Percentiles rank a stretch among this genome's conserved stretches.
Evolutionary conservation across 2,888 invertebrate species (phyloP).

Genomic region (Anoplius nigerrimus): DNA sequence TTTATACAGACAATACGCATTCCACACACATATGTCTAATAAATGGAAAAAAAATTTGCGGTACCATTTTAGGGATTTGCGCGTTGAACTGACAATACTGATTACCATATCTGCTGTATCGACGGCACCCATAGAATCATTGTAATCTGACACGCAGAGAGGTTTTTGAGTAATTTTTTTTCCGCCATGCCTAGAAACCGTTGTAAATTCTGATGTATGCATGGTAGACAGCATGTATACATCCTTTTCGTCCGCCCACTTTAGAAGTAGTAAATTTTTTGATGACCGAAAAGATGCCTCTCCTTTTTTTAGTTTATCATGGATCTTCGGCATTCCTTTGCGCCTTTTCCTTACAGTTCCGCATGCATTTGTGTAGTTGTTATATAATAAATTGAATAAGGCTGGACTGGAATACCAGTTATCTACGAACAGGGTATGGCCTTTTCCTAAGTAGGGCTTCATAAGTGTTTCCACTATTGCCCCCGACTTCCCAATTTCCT

Average conservation of each 20-base stretch:
- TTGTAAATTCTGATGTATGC: slow-evolving; percentile 33
- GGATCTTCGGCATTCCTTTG: neutral
- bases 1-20: slow-evolving; percentile 34
- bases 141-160: slow-evolving; percentile 27
- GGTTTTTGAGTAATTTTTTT: slow-evolving; percentile 30
- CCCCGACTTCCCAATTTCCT: slow-evolving; percentile 13
- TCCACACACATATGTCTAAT: slow-evolving; percentile 38
- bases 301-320: slow-evolving; percentile 10
- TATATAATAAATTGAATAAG: neutral
- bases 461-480: neutral
- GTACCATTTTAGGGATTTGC: no score
- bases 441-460: no score
- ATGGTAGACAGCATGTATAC: slow-evolving; percentile 35
- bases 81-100: slow-evolving; percentile 29
- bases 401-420: slow-evolving; percentile 19
- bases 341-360: neutral
- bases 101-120: slow-evolving; percentile 41
- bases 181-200: slow-evolving; percentile 26
- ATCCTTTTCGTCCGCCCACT: slow-evolving; percentile 35
- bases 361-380: neutral
- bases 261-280: slow-evolving; percentile 32
- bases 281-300: slow-evolving; percentile 28
- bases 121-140: slow-evolving; percentile 26
- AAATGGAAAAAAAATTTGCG: slow-evolving; percentile 37
- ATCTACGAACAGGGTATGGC: slow-evolving; percentile 3